Percentiles rank a stretch among this genome's conserved stretches.
Evolutionary conservation across 1,140 invertebrate species (phyloP).

Genomic region (Nymphalis io): DNA sequence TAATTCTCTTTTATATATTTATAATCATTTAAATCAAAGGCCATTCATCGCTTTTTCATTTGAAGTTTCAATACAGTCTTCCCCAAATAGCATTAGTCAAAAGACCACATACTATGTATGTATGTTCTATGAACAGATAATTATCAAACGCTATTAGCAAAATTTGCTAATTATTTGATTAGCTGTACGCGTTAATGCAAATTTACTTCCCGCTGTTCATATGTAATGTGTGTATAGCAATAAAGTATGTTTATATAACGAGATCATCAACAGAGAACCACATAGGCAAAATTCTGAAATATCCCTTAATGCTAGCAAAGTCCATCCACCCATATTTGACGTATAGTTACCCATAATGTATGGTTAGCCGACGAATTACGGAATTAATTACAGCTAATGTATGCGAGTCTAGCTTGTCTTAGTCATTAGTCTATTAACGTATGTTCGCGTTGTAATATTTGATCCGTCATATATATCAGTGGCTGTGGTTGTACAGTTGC

Average conservation of each 20-base stretch:
- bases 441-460: not conserved
- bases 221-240: not conserved
- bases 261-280: not conserved
- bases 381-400: constrained; percentile 27
- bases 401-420: constrained; percentile 13
- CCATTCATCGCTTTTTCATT: too few relatives aligned
- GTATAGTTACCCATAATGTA: constrained; percentile 21
- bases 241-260: not conserved
- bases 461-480: not conserved
- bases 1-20: too few relatives aligned
- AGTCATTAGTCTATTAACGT: not conserved
- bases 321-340: constrained; percentile 23
- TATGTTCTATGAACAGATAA: not conserved
- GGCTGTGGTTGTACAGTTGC: too few relatives aligned
- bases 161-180: constrained; percentile 3
- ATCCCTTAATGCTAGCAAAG: constrained; percentile 1
- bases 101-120: too few relatives aligned
- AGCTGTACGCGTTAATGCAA: constrained; percentile 4
- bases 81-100: too few relatives aligned
- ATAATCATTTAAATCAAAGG: too few relatives aligned
- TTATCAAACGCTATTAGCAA: not conserved
- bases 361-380: constrained; percentile 23
- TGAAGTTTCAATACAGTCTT: too few relatives aligned
- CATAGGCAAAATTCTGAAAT: not conserved
- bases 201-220: constrained; percentile 1